These are phyloP conservation scores for Hypomecis atomaria DNA, from an alignment of 2,888 invertebrate genomes.

Conservation along the genomic window DNA sequence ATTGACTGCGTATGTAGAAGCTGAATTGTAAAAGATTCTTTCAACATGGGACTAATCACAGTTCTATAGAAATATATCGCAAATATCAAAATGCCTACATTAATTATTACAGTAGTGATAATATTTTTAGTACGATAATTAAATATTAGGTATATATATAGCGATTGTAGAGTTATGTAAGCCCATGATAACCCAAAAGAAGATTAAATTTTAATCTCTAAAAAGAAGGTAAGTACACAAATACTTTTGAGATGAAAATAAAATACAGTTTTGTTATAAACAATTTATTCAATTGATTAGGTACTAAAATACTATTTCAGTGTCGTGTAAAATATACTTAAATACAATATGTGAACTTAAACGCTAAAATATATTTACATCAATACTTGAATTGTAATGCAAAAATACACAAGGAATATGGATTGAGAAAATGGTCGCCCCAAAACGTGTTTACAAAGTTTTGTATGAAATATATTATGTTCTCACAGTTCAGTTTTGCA, in stretches of 20 bases:
- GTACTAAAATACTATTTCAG: slow-evolving; percentile 62
- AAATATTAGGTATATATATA: no score
- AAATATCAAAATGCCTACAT: no score
- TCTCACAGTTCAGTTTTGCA: slow-evolving; percentile 22
- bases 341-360: slow-evolving; percentile 52
- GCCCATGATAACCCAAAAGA: no score
- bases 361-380: slow-evolving; percentile 35
- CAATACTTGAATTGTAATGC: slow-evolving; percentile 13
- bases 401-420: slow-evolving; percentile 1
- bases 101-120: no score
- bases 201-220: background rate
- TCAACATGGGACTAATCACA: no score
- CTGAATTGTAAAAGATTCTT: no score
- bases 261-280: slow-evolving; percentile 49
- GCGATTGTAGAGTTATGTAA: no score
- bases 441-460: slow-evolving; percentile 28
- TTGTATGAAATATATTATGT: slow-evolving; percentile 23
- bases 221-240: slow-evolving; percentile 29
- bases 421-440: slow-evolving; percentile 22
- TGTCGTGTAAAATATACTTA: slow-evolving; percentile 63
- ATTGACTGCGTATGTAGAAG: no score
- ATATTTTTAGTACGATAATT: no score
- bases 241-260: background rate
- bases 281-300: slow-evolving; percentile 64
- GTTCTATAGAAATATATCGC: no score